phyloP scores from a whole-genome alignment of 2,797 vertebrate species.

The Selene dorsalis region DNA sequence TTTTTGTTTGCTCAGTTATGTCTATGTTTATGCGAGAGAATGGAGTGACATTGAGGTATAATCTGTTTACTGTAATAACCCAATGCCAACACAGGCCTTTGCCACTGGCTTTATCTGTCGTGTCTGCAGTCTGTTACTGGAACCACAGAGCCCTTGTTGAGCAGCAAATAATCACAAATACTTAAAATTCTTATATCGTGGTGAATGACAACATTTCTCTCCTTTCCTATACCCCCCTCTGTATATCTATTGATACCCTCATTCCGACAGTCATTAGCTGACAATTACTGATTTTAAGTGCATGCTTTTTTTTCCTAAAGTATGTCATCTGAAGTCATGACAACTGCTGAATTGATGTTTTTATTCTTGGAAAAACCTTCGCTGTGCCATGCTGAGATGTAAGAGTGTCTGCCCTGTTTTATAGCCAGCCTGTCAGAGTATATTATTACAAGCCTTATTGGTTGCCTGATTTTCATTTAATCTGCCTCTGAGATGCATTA shows the following conservation, averaged over 20 bases:
- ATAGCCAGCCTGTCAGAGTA: constrained; percentile 77
- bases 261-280: neutral
- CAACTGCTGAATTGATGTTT: constrained; percentile 34
- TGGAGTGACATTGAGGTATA: constrained; percentile 25
- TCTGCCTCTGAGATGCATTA: constrained; percentile 84
- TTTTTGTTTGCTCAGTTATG: constrained; percentile 14
- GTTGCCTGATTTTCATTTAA: constrained; percentile 89
- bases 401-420: constrained; percentile 71
- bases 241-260: neutral
- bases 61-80: constrained; percentile 40
- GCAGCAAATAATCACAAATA: constrained; percentile 42
- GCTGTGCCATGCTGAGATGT: constrained; percentile 54
- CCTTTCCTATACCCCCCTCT: neutral
- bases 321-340: constrained; percentile 18
- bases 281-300: constrained; percentile 25
- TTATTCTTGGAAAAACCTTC: constrained; percentile 39
- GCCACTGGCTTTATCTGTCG: constrained; percentile 22
- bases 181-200: constrained; percentile 18
- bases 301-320: neutral
- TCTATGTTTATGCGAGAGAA: constrained; percentile 8
- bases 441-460: constrained; percentile 88
- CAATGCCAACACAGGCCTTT: constrained; percentile 20
- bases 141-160: constrained; percentile 19
- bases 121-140: constrained; percentile 38
- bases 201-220: constrained; percentile 15